Evolutionary conservation across 2,797 vertebrate species (phyloP).

Genomic region (Notamacropus eugenii): DNA sequence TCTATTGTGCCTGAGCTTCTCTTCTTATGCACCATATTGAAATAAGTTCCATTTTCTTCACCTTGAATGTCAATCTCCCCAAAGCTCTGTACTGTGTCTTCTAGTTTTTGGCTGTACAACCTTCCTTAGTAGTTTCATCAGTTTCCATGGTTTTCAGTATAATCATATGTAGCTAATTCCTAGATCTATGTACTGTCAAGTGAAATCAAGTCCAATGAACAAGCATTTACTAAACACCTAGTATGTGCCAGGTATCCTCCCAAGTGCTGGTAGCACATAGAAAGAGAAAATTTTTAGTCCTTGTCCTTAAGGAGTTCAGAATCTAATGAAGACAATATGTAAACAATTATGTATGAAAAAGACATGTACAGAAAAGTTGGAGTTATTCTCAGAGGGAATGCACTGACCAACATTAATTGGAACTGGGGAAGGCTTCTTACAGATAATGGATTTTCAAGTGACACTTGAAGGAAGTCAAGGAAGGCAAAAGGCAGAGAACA

Average conservation of each 20-base stretch:
- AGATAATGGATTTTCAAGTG: neutral
- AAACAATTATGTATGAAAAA: neutral
- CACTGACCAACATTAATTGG: neutral
- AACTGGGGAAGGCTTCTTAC: neutral
- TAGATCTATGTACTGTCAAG: neutral
- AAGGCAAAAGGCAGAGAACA: neutral
- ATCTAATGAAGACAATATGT: neutral
- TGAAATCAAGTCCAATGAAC: neutral
- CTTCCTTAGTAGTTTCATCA: neutral
- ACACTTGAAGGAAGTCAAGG: neutral
- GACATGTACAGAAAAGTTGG: neutral
- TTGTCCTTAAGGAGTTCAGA: neutral
- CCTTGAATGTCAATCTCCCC: neutral
- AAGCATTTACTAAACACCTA: neutral
- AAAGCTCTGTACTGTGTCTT: neutral
- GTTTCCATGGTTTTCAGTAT: neutral
- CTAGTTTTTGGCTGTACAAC: neutral
- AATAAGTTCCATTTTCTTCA: neutral
- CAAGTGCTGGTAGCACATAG: neutral
- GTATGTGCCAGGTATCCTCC: neutral
- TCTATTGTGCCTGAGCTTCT: neutral
- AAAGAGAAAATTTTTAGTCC: neutral
- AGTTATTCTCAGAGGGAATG: neutral
- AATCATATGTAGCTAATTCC: neutral
- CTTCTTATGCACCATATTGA: neutral